Conservation (phyloP, 2,888 invertebrate genomes). For the Trissolcus japonicus region DNA sequence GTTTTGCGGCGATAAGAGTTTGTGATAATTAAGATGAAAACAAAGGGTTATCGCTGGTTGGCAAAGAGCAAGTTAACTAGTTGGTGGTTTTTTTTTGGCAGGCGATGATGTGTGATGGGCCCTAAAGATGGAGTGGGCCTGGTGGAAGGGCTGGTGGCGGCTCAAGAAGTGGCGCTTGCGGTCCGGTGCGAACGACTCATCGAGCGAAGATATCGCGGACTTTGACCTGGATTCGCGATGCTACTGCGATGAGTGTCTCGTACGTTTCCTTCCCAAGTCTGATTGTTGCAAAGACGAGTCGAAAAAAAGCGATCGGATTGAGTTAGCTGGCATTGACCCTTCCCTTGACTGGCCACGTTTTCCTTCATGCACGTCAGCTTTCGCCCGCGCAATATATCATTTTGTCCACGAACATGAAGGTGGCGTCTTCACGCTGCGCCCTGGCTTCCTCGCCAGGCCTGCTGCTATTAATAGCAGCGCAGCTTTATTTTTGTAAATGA, state of each 20-base stretch:
- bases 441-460: conserved; percentile 27
- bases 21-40: neutral
- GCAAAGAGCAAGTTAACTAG: neutral
- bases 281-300: neutral
- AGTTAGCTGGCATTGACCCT: conserved; percentile 19
- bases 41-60: neutral
- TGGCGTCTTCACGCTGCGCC: conserved; percentile 16
- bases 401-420: conserved; percentile 16
- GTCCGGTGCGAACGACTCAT: conserved; percentile 59
- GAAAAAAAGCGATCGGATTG: neutral
- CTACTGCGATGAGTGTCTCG: conserved; percentile 86
- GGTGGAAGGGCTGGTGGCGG: conserved; percentile 89
- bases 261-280: conserved; percentile 67
- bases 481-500: conserved; percentile 60
- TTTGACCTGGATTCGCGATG: conserved; percentile 80
- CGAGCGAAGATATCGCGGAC: conserved; percentile 77
- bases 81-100: conserved; percentile 36
- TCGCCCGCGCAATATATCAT: conserved; percentile 2
- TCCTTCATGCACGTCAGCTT: neutral
- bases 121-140: conserved; percentile 85
- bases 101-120: conserved; percentile 47
- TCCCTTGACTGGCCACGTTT: conserved; percentile 7
- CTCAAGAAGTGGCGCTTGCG: conserved; percentile 82
- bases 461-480: conserved; percentile 61
- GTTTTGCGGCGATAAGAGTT: neutral